A percentile compares a stretch with the other conserved stretches of the same genome.
These are phyloP conservation scores for Halisarca cf. caerulea DNA, from an alignment of 37 sponge, comb jelly and placozoan genomes.

Conservation along the genomic window DNA sequence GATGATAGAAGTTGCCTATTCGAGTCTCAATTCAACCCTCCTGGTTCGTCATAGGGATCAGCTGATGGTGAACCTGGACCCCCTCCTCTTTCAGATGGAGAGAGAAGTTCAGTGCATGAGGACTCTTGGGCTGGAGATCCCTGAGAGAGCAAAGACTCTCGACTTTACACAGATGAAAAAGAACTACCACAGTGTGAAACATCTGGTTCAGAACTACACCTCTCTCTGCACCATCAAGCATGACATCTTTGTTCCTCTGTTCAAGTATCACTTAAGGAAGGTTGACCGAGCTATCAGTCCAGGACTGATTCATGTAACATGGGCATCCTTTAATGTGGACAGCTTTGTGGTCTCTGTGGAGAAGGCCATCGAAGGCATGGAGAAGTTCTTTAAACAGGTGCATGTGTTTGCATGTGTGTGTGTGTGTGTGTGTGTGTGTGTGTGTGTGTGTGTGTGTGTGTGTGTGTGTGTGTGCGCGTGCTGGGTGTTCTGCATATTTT, in stretches of 20 bases:
- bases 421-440: too few species aligned
- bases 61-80: slow-evolving; percentile 81
- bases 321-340: slow-evolving; percentile 88
- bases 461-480: too few species aligned
- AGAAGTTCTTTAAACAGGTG: slow-evolving; percentile 28
- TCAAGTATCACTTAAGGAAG: slow-evolving; percentile 55
- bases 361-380: slow-evolving; percentile 50
- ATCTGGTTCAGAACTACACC: slow-evolving; percentile 50
- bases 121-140: slow-evolving; percentile 65
- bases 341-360: slow-evolving; percentile 49
- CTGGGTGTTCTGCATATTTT: too few species aligned
- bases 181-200: slow-evolving; percentile 63
- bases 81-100: slow-evolving; percentile 66
- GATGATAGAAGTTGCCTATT: slow-evolving; percentile 30
- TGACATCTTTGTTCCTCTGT: slow-evolving; percentile 42
- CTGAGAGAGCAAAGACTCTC: slow-evolving; percentile 36
- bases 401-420: neutral
- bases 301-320: slow-evolving; percentile 86
- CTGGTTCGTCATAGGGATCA: slow-evolving; percentile 39
- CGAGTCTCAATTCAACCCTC: slow-evolving; percentile 42
- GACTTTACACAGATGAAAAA: slow-evolving; percentile 58
- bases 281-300: slow-evolving; percentile 73
- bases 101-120: slow-evolving; percentile 90
- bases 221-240: slow-evolving; percentile 50
- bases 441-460: too few species aligned